These are phyloP conservation scores for Octopus sinensis DNA, from an alignment of 1,140 invertebrate genomes.

Conservation along the genomic window DNA sequence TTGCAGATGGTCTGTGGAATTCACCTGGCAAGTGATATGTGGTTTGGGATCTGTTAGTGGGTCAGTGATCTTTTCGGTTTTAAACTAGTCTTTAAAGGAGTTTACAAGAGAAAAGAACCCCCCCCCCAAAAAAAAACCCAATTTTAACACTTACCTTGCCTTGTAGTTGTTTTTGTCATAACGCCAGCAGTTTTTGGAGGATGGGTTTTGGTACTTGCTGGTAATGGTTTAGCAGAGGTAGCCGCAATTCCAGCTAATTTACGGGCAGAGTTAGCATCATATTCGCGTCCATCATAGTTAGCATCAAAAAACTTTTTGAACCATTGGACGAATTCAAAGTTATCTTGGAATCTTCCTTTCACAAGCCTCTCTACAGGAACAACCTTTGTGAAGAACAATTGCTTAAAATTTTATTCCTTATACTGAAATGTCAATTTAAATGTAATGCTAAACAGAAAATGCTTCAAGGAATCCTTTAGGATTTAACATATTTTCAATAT, in stretches of 20 bases:
- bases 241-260: slow-evolving; percentile 67
- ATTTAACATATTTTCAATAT: too few relatives aligned
- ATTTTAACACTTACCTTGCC: neutral
- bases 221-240: slow-evolving; percentile 50
- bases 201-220: slow-evolving; percentile 51
- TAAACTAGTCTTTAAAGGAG: too few relatives aligned
- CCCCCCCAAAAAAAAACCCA: too few relatives aligned
- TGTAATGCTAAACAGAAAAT: too few relatives aligned
- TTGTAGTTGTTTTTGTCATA: slow-evolving; percentile 12
- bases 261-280: slow-evolving; percentile 85
- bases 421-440: too few relatives aligned
- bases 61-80: too few relatives aligned
- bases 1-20: too few relatives aligned
- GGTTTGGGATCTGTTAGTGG: too few relatives aligned
- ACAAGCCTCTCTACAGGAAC: slow-evolving; percentile 96
- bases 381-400: slow-evolving; percentile 67
- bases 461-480: too few relatives aligned
- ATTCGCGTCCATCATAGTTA: slow-evolving; percentile 89
- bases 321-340: slow-evolving; percentile 99
- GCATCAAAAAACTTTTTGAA: slow-evolving; percentile 99
- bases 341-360: slow-evolving; percentile 93
- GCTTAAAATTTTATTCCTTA: too few relatives aligned
- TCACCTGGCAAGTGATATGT: too few relatives aligned
- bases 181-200: slow-evolving; percentile 17
- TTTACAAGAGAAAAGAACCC: too few relatives aligned